Evolutionary conservation across 35 echinoderm and acorn worm genomes (phyloP).

Genomic region (Chiridota heheva): DNA sequence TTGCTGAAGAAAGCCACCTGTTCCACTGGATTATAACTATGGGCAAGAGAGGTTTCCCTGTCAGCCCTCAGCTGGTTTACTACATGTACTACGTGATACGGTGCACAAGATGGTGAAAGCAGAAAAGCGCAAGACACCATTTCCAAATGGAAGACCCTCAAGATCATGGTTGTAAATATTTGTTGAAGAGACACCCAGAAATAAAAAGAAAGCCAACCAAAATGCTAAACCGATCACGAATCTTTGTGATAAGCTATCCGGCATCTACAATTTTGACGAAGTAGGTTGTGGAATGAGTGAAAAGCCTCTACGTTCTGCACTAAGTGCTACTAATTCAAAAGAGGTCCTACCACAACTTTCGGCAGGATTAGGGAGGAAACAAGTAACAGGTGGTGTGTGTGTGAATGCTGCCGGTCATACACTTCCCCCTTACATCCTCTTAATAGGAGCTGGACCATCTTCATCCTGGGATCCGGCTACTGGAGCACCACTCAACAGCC

Average conservation of each 20-base stretch:
- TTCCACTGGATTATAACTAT: not conserved
- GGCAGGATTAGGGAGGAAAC: not conserved
- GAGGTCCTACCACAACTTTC: not conserved
- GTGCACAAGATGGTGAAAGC: not conserved
- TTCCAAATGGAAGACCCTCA: not conserved
- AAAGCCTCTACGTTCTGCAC: not conserved
- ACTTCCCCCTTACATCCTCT: conserved; percentile 4
- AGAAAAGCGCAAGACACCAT: not conserved
- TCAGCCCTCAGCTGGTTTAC: not conserved
- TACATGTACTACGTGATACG: not conserved
- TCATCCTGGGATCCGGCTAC: conserved; percentile 26
- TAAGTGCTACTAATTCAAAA: not conserved
- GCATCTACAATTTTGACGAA: too few relatives aligned
- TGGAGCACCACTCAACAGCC: not conserved
- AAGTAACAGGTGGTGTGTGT: conserved; percentile 10
- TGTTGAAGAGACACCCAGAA: too few relatives aligned
- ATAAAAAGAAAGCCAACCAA: too few relatives aligned
- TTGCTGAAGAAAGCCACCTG: not conserved
- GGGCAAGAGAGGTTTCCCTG: not conserved
- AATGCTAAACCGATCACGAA: too few relatives aligned
- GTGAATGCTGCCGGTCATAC: not conserved
- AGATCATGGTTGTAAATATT: not conserved
- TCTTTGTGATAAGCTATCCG: too few relatives aligned
- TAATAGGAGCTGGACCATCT: not conserved
- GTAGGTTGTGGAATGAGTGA: not conserved